Conservation (phyloP, 2,888 invertebrate species). For the Brenthis daphne region DNA sequence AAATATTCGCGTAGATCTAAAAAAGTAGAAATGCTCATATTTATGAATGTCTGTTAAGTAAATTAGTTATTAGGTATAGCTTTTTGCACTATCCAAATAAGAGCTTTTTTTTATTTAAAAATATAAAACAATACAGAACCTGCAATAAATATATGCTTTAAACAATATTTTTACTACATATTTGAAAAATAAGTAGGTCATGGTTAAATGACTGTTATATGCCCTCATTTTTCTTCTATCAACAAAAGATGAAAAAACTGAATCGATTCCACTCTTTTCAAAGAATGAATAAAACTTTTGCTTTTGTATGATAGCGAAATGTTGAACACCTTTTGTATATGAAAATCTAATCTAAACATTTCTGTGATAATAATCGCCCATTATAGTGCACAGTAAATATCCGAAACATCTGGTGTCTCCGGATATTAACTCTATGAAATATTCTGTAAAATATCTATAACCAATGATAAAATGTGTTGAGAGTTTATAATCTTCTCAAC, state of each 20-base stretch:
- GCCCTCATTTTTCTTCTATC: conserved; percentile 35
- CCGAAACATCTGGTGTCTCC: too few relatives aligned
- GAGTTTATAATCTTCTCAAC: too few relatives aligned
- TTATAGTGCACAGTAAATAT: too few relatives aligned
- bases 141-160: conserved; percentile 3
- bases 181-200: conserved; percentile 32
- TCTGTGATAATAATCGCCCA: background rate
- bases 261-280: conserved; percentile 36
- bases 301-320: conserved; percentile 28
- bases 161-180: conserved; percentile 24
- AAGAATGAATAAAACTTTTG: conserved; percentile 33
- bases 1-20: too few relatives aligned
- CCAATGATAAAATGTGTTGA: too few relatives aligned
- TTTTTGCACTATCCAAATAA: too few relatives aligned
- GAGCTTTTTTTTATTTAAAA: background rate
- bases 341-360: conserved; percentile 19
- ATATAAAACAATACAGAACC: background rate
- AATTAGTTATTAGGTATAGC: too few relatives aligned
- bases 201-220: conserved; percentile 31
- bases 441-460: too few relatives aligned
- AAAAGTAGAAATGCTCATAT: too few relatives aligned
- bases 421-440: too few relatives aligned
- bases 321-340: conserved; percentile 23
- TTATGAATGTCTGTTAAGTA: too few relatives aligned
- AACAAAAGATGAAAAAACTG: conserved; percentile 39